Evolutionary conservation across 2,888 invertebrate genomes (phyloP).

Genomic region (Petrolisthes cinctipes): DNA sequence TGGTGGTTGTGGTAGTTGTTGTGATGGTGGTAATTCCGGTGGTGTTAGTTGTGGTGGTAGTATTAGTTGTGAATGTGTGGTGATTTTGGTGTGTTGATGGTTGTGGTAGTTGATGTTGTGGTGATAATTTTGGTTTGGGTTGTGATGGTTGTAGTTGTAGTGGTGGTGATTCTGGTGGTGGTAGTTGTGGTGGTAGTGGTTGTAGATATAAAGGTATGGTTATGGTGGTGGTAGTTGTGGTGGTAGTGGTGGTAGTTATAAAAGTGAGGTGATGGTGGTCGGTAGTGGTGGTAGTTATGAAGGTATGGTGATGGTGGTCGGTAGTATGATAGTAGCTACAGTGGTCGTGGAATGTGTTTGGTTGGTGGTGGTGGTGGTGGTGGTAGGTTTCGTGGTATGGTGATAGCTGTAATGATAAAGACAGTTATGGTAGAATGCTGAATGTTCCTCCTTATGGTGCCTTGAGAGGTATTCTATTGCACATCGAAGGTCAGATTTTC

Average conservation of each 20-base stretch:
- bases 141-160: too few species aligned
- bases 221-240: neutral
- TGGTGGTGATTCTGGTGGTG: neutral
- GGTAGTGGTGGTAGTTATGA: neutral
- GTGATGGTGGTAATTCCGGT: neutral
- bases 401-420: neutral
- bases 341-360: neutral
- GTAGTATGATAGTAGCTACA: neutral
- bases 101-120: neutral
- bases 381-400: neutral
- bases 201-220: neutral
- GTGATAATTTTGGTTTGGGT: neutral
- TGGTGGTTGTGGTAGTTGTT: neutral
- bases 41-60: neutral
- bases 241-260: neutral
- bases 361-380: neutral
- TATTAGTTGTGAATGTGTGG: neutral
- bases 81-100: neutral
- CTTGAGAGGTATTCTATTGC: too few species aligned
- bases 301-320: neutral
- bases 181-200: neutral
- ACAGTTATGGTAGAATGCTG: neutral
- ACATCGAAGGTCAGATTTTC: too few species aligned
- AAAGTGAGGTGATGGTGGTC: neutral
- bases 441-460: too few species aligned